A percentile compares a stretch with the other conserved stretches of the same genome.
phyloP scores from a whole-genome alignment of 2,888 invertebrate genomes.

The Aelia acuminata region DNA sequence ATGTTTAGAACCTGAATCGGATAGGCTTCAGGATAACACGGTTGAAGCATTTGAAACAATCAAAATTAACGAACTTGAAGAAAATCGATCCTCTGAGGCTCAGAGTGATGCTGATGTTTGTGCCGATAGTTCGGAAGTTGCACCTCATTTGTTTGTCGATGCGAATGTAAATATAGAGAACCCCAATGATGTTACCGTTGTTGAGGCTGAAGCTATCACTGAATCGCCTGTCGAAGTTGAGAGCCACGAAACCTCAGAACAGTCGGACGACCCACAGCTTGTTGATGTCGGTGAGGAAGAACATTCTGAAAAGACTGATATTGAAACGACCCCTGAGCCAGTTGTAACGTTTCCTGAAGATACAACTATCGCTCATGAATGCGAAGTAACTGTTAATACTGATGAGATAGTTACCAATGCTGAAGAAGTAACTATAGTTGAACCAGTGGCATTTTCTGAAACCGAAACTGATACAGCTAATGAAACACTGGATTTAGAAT shows the following conservation, averaged over 20 bases:
- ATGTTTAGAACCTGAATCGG: neutral
- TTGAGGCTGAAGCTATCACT: neutral
- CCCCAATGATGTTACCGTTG: neutral
- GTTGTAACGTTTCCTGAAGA: neutral
- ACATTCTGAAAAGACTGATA: neutral
- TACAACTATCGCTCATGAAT: neutral
- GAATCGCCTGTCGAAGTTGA: neutral
- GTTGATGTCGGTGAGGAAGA: neutral
- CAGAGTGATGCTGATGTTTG: neutral
- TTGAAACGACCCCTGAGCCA: neutral
- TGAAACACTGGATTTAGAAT: constrained; percentile 1
- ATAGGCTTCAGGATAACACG: neutral
- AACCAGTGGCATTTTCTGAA: neutral
- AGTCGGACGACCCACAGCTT: neutral
- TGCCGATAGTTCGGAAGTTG: neutral
- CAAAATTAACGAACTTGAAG: neutral
- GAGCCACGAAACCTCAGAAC: neutral
- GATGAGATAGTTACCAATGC: neutral
- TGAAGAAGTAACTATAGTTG: neutral
- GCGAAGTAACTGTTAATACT: too few species aligned
- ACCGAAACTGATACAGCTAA: neutral
- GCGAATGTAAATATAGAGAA: neutral
- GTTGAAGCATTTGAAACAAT: neutral
- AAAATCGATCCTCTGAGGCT: neutral
- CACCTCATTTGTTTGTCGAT: neutral